phyloP scores from a whole-genome alignment of 1,140 invertebrate genomes.

The Lordiphosa collinella region DNA sequence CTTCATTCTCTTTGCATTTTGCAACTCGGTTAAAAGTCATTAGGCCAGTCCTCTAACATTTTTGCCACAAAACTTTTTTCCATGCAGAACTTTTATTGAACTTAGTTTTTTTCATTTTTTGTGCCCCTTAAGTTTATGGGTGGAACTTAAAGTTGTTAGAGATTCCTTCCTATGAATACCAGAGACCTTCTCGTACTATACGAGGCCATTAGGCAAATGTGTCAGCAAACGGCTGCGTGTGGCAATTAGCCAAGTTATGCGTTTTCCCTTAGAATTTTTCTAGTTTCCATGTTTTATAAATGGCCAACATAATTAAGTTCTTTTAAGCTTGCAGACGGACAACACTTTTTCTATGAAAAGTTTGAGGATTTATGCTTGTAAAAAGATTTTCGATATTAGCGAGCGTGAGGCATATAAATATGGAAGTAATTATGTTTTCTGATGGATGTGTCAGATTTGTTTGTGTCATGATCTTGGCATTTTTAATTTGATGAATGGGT shows the following conservation, averaged over 20 bases:
- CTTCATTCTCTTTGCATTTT: slow-evolving; percentile 39
- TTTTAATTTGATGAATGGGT: too few species aligned
- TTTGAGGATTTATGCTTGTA: slow-evolving; percentile 5
- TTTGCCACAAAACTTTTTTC: slow-evolving; percentile 50
- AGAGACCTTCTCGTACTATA: slow-evolving; percentile 47
- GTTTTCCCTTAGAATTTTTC: slow-evolving; percentile 31
- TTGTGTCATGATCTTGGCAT: slow-evolving; percentile 8
- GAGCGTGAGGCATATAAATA: not conserved
- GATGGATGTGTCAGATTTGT: slow-evolving; percentile 4
- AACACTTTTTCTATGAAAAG: not conserved
- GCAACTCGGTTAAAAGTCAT: slow-evolving; percentile 71
- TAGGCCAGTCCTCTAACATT: slow-evolving; percentile 46
- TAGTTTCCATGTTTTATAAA: slow-evolving; percentile 15
- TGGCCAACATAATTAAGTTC: slow-evolving; percentile 49
- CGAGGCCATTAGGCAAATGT: slow-evolving; percentile 74
- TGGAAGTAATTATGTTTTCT: not conserved
- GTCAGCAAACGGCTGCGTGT: slow-evolving; percentile 62
- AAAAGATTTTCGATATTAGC: slow-evolving; percentile 1
- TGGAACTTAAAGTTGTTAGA: slow-evolving; percentile 49
- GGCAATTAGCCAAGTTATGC: slow-evolving; percentile 74
- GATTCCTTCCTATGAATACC: slow-evolving; percentile 27
- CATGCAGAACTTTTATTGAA: slow-evolving; percentile 64
- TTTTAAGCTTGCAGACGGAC: slow-evolving; percentile 5
- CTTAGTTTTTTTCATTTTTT: slow-evolving; percentile 32
- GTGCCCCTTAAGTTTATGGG: slow-evolving; percentile 41